Evolutionary conservation across 2,797 vertebrate genomes (phyloP).

Genomic region (Sebastes steindachneri): DNA sequence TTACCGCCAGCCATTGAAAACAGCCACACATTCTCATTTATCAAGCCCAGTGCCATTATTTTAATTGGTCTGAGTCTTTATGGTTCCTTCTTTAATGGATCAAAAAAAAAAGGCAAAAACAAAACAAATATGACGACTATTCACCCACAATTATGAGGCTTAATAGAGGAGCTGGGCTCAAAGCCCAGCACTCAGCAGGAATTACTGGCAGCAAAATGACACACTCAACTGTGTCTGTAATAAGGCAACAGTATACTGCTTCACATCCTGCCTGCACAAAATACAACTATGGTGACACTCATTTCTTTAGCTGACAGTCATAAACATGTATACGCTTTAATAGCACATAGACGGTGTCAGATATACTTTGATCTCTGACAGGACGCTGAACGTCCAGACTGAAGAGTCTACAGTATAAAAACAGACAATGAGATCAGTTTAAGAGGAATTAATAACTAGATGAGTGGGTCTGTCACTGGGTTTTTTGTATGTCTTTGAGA

Average conservation of each 20-base stretch:
- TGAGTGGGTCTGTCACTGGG: neutral
- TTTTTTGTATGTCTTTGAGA: neutral
- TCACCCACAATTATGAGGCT: conserved; percentile 41
- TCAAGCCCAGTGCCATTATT: conserved; percentile 12
- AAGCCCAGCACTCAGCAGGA: conserved; percentile 56
- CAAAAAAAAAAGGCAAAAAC: conserved; percentile 39
- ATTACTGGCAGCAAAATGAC: conserved; percentile 54
- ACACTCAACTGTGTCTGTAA: conserved; percentile 39
- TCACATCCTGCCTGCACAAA: conserved; percentile 21
- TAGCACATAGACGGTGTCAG: neutral
- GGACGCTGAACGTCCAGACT: neutral
- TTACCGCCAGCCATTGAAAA: neutral
- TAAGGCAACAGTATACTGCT: conserved; percentile 14
- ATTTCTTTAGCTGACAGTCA: neutral
- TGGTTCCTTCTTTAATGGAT: conserved; percentile 28
- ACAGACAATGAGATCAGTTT: neutral
- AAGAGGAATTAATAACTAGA: neutral
- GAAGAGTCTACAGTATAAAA: neutral
- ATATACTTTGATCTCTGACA: neutral
- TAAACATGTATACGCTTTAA: neutral
- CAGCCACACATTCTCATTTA: neutral
- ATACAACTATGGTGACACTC: conserved; percentile 3
- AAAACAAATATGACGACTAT: conserved; percentile 33
- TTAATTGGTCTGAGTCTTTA: conserved; percentile 25
- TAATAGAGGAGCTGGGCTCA: conserved; percentile 41